A percentile compares a stretch with the other conserved stretches of the same genome.
Conservation (phyloP, 2,113 vertebrate species). For the Propithecus coquereli region DNA sequence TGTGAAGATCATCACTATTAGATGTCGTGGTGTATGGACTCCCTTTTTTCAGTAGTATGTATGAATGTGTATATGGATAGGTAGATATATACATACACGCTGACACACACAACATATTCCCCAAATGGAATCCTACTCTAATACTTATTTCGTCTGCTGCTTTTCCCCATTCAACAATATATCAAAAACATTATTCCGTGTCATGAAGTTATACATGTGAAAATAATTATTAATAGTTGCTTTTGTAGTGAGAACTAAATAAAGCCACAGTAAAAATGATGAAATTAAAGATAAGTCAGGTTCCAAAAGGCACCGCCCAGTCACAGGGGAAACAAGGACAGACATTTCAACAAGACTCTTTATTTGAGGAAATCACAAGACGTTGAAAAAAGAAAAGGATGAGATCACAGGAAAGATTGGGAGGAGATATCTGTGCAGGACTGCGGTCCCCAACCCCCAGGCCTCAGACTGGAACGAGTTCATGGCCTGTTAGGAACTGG, state of each 20-base stretch:
- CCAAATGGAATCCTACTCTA: background rate
- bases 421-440: constrained; percentile 1
- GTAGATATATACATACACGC: background rate
- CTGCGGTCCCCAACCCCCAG: no score
- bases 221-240: constrained; percentile 38
- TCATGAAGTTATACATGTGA: background rate
- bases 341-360: background rate
- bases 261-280: constrained; percentile 39
- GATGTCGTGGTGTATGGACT: background rate
- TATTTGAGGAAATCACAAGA: constrained; percentile 52
- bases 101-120: background rate
- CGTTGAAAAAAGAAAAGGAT: constrained; percentile 33
- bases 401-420: constrained; percentile 60
- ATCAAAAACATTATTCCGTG: background rate
- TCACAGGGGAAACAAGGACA: constrained; percentile 44
- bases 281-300: constrained; percentile 31
- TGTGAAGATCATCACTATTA: background rate
- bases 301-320: constrained; percentile 34
- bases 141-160: background rate
- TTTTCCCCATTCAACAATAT: background rate
- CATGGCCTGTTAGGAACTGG: no score
- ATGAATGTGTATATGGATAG: background rate
- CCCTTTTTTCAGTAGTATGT: background rate
- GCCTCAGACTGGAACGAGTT: no score
- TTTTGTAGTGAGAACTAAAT: constrained; percentile 41